Conservation (phyloP, 2,797 vertebrate species). For the Oryzias dopingdopingensis region DNA sequence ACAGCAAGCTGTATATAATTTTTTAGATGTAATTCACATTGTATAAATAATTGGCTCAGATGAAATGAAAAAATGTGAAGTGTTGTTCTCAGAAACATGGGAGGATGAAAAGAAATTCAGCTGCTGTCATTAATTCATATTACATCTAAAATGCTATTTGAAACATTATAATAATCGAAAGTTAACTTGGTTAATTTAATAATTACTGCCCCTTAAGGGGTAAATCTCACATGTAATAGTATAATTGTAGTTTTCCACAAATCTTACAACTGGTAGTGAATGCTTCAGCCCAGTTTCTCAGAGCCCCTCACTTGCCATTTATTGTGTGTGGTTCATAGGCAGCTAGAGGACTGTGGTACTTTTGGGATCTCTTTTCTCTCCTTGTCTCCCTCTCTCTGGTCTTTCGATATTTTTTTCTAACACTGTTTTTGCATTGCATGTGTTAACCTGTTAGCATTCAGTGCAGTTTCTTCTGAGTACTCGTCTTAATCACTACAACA, state of each 20-base stretch:
- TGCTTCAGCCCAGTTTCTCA: slow-evolving; percentile 74
- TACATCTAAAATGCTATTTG: not conserved
- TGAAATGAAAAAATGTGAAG: no score
- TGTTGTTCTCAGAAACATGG: no score
- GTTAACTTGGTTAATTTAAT: slow-evolving; percentile 1
- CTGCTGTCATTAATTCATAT: not conserved
- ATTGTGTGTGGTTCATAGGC: slow-evolving; percentile 96
- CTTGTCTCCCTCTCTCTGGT: slow-evolving; percentile 62
- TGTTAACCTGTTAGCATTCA: slow-evolving; percentile 87
- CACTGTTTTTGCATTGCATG: slow-evolving; percentile 90
- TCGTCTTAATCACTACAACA: slow-evolving; percentile 59
- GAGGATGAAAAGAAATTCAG: no score
- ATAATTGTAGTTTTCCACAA: slow-evolving; percentile 19
- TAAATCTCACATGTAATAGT: slow-evolving; percentile 16
- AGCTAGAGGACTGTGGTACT: slow-evolving; percentile 91
- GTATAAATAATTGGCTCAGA: no score
- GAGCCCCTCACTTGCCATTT: slow-evolving; percentile 88
- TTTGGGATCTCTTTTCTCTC: slow-evolving; percentile 81
- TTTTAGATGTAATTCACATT: no score
- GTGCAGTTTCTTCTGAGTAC: slow-evolving; percentile 65
- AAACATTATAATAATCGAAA: not conserved
- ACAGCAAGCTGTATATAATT: not conserved
- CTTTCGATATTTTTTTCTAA: slow-evolving; percentile 68
- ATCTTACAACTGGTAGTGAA: slow-evolving; percentile 43
- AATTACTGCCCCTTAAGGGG: slow-evolving; percentile 5